Evolutionary conservation across 2,113 vertebrate species (phyloP), one percentile per base, ranked within the genome.

Genomic region (Alligator mississippiensis): DNA sequence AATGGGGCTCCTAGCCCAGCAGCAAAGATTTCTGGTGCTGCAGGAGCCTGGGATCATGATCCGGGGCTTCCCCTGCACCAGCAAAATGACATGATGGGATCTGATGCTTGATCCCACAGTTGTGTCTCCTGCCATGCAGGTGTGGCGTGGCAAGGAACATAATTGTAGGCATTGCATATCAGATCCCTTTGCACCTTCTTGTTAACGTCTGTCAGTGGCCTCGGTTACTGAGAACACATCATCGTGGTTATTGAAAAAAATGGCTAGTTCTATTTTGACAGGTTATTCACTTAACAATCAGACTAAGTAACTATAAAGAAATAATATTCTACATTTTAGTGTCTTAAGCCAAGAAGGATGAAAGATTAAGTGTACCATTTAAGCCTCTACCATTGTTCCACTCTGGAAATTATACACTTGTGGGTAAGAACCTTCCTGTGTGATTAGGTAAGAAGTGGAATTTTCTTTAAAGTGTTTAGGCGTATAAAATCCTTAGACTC

Each of bases 181-280:
- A 47, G 47, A 47, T 47, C 47, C 47, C 47, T 47, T 47, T 47
- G 47, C 7, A 8, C 47, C 47, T 47, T 47, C 47, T 47, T 47
- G 47, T 47, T 47, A 47, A 47, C 9, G 47, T 47, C 47, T 47
- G 47, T 9, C 47, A 47, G 47, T 47, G 47, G 47, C 47, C 47
- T 47, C 8, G 47, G 47, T 47, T 47, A 7, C 47, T 47, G 47
- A 47, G 47, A 47, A 47, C 7, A 62, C 87, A 79, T 89, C 4
- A 8, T 90, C 90, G 85, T 94, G 95, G 94, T 96, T 72, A 72
- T 34, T 38, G 30, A 34, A 70, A 72, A 72, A 72, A 34, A 13
- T 38, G 4, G 18, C 34, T 70, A 12, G 34, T 70, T 59, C 64
- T 93, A 15, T 84, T 87, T 25, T 89, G 28, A 70, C 77, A 89